These are phyloP conservation scores for Rhea pennata DNA, from an alignment of 2,113 vertebrate genomes.

Conservation along the genomic window DNA sequence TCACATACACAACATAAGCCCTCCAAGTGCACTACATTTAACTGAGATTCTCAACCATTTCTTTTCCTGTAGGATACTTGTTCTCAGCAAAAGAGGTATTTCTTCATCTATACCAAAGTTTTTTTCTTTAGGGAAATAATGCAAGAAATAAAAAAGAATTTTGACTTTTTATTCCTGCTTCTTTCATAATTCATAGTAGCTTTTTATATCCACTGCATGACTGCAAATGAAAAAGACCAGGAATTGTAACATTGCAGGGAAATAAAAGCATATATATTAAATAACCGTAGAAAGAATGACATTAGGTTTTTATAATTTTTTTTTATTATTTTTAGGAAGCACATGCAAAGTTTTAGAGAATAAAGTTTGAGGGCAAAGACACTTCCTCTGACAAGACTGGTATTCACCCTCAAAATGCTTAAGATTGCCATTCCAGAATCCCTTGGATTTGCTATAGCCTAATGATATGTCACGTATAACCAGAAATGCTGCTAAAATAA, in stretches of 20 bases:
- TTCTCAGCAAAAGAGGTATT: slow-evolving; percentile 23
- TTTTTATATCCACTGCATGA: neutral
- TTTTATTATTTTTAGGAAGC: neutral
- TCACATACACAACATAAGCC: neutral
- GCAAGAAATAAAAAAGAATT: slow-evolving; percentile 55
- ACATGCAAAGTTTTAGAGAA: slow-evolving; percentile 7
- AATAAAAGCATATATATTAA: neutral
- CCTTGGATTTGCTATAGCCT: slow-evolving; percentile 7
- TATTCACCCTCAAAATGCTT: neutral
- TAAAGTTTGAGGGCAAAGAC: slow-evolving; percentile 18
- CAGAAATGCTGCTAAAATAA: neutral
- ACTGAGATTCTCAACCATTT: neutral
- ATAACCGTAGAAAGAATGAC: neutral
- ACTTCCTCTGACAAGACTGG: neutral
- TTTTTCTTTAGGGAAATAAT: slow-evolving; percentile 6
- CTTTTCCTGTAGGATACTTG: neutral
- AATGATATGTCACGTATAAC: neutral
- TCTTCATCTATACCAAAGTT: neutral
- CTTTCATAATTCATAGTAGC: slow-evolving; percentile 14
- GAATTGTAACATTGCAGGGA: slow-evolving; percentile 3
- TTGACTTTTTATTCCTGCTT: neutral
- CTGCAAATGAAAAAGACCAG: slow-evolving; percentile 1
- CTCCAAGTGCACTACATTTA: neutral
- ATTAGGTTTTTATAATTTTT: neutral
- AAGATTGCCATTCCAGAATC: slow-evolving; percentile 1